Percentiles rank a stretch among this genome's conserved stretches.
Evolutionary conservation across 2,888 invertebrate species (phyloP).

Genomic region (Beris chalybata): DNA sequence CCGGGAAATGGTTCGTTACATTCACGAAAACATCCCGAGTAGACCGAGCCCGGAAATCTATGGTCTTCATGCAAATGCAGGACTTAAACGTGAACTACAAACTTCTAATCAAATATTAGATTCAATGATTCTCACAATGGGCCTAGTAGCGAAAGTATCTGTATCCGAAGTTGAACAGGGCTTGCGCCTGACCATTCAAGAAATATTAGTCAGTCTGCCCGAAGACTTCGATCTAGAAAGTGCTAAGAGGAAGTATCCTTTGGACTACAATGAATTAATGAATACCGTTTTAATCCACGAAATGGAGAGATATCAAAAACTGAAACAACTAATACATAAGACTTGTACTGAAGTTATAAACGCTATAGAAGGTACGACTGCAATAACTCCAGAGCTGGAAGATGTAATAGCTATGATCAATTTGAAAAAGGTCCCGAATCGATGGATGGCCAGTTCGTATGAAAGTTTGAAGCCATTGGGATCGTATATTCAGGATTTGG

Average conservation of each 20-base stretch:
- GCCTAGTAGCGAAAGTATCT: slow-evolving; percentile 60
- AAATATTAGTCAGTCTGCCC: slow-evolving; percentile 59
- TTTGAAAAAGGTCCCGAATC: slow-evolving; percentile 73
- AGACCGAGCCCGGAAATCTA: slow-evolving; percentile 84
- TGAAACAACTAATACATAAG: slow-evolving; percentile 66
- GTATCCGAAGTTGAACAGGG: slow-evolving; percentile 67
- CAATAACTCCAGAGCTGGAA: slow-evolving; percentile 85
- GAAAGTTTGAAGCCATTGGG: slow-evolving; percentile 85
- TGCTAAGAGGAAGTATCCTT: slow-evolving; percentile 68
- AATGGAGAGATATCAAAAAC: slow-evolving; percentile 74
- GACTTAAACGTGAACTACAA: slow-evolving; percentile 81
- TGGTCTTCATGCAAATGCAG: slow-evolving; percentile 88
- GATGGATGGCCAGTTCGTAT: slow-evolving; percentile 84
- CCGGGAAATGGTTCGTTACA: slow-evolving; percentile 73
- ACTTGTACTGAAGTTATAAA: slow-evolving; percentile 75
- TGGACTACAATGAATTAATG: slow-evolving; percentile 82
- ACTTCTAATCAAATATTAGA: slow-evolving; percentile 72
- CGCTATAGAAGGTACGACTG: slow-evolving; percentile 80
- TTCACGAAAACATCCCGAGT: slow-evolving; percentile 71
- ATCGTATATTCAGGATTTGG: slow-evolving; percentile 78
- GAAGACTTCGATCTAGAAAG: slow-evolving; percentile 51
- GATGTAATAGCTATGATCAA: slow-evolving; percentile 69
- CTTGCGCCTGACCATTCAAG: slow-evolving; percentile 62
- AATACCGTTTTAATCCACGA: slow-evolving; percentile 89
- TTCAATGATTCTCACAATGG: slow-evolving; percentile 74